Evolutionary conservation across 2,113 vertebrate species (phyloP), one percentile per base, ranked within the genome.

Genomic region (Megalops atlanticus): DNA sequence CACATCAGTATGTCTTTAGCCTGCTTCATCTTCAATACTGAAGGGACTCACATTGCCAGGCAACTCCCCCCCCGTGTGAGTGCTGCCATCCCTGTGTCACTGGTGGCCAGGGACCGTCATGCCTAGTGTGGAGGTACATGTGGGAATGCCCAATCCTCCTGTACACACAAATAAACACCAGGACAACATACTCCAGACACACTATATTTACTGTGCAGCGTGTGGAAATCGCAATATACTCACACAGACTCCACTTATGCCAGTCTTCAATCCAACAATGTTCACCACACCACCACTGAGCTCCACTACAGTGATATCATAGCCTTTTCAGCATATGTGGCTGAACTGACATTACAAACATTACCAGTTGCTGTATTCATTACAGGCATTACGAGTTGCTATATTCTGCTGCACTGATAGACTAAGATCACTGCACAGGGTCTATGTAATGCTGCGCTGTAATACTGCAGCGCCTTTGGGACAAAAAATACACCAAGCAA

Each of bases 1-100:
- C 31, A n/a, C 0, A n/a, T 64, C 24, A 27, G 2, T 45, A 45
- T 45, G 14, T 14, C 43, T 45, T 6, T 24, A 64, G 31, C 11
- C 58, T 64, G n/a, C 58, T 31, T n/a, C n/a, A 64, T n/a, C 31
- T 24, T 64, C 58, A 24, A 11, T 7, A 64, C 24, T 27, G 58
- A n/a, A 24, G n/a, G n/a, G 58, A 31, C 10, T 40, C 16, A 40
- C 6, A 83, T 81, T 89, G 80, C 89, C 83, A 83, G 84, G 90
- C 86, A 90, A 90, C 87, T n/a, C 74, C 52, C 58, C 81, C 39
- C n/a, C 31, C 74, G 79, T 75, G 64, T 78, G 73, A 81, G 77
- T 64, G 76, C 85, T 84, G 84, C 49, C 73, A 68, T 69, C 41
- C 54, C 39, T 77, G 31, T 82, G 85, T 64, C 80, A 86, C 52